phyloP scores from a whole-genome alignment of 1,140 invertebrate species.

The Macrostomum lignano region DNA sequence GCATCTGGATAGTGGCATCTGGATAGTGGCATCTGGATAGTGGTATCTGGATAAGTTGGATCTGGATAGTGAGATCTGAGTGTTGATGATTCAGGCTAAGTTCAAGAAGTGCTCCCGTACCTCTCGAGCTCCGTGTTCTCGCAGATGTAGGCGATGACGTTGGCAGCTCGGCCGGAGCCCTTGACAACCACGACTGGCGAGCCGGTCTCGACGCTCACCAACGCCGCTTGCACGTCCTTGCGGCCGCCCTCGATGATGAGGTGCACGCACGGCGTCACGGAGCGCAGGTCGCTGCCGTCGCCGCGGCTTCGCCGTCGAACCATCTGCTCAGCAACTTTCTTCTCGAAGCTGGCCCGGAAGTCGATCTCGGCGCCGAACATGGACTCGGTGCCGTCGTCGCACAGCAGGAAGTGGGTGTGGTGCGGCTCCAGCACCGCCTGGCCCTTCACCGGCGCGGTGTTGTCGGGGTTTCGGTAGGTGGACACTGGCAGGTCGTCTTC shows the following conservation, averaged over 20 bases:
- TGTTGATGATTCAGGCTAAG: too few species aligned
- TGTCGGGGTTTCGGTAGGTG: slow-evolving; percentile 11
- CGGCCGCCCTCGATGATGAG: slow-evolving; percentile 27
- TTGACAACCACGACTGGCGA: slow-evolving; percentile 24
- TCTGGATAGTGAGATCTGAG: too few species aligned
- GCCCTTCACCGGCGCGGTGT: slow-evolving; percentile 5
- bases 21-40: too few species aligned
- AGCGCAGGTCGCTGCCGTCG: too few species aligned
- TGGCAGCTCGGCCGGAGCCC: slow-evolving; percentile 24
- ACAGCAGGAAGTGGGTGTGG: slow-evolving; percentile 28
- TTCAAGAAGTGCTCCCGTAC: too few species aligned
- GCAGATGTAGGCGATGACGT: slow-evolving; percentile 20
- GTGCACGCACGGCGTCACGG: slow-evolving; percentile 17
- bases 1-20: too few species aligned
- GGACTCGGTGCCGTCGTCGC: slow-evolving; percentile 25
- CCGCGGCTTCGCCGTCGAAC: too few species aligned
- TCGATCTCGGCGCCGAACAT: slow-evolving; percentile 20
- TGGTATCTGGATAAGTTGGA: too few species aligned
- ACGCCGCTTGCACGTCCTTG: slow-evolving; percentile 19
- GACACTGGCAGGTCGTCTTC: slow-evolving; percentile 11
- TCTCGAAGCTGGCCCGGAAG: slow-evolving; percentile 17
- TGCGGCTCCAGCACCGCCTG: slow-evolving; percentile 20
- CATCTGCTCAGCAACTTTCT: slow-evolving; percentile 13
- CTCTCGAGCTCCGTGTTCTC: slow-evolving; percentile 6
- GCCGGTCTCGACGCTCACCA: slow-evolving; percentile 14